Evolutionary conservation across 2,888 invertebrate genomes (phyloP).

Genomic region (Lomographa bimaculata): DNA sequence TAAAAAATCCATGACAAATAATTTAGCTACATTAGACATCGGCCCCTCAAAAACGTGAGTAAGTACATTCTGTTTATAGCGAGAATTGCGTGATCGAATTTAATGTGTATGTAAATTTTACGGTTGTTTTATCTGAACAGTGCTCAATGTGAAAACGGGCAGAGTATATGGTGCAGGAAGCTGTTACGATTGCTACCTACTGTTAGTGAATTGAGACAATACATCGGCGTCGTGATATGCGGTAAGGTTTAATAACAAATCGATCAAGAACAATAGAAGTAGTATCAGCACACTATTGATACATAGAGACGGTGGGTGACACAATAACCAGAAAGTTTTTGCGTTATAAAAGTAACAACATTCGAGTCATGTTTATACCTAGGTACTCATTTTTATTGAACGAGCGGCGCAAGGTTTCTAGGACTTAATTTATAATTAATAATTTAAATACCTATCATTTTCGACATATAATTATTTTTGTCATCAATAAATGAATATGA

Average conservation of each 20-base stretch:
- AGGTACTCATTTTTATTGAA: too few species aligned
- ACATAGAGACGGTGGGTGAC: too few species aligned
- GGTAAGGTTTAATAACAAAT: conserved; percentile 49
- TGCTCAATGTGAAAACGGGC: conserved; percentile 34
- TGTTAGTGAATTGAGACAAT: conserved; percentile 60
- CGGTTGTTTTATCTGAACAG: conserved; percentile 22
- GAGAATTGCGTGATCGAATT: conserved; percentile 17
- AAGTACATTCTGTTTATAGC: conserved; percentile 49
- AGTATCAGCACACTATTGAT: background rate
- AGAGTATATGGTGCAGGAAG: conserved; percentile 35
- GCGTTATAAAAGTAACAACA: too few species aligned
- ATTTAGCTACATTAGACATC: conserved; percentile 50
- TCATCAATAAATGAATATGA: too few species aligned
- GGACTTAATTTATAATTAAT: too few species aligned
- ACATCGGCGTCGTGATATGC: conserved; percentile 59
- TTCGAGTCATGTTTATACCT: too few species aligned
- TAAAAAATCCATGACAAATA: conserved; percentile 43
- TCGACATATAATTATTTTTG: too few species aligned
- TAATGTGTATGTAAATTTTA: conserved; percentile 3
- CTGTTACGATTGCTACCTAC: conserved; percentile 45
- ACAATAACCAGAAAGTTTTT: too few species aligned
- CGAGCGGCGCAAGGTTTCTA: too few species aligned
- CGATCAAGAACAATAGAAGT: conserved; percentile 24
- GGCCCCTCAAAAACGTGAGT: conserved; percentile 74
- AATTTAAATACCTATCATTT: too few species aligned